Evolutionary conservation across 2,888 invertebrate species (phyloP), one percentile per base, ranked within the genome.

Genomic region (Pocota personata): DNA sequence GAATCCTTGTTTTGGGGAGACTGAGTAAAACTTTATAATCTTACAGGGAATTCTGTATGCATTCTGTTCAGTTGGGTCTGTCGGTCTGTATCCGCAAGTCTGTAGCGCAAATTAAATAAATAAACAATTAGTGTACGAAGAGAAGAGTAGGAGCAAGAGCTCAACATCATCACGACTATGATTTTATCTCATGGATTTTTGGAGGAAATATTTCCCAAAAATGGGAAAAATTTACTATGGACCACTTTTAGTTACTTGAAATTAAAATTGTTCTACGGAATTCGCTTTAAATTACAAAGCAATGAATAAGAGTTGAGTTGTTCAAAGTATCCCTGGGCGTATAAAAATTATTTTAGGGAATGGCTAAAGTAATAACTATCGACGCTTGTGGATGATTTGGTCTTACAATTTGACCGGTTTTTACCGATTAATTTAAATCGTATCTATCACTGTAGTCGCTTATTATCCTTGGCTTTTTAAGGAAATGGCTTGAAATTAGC

Each of bases 71-170:
- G 24, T 14, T 37, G 8, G 19, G 62, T 21, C 19, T 10, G 46
- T 40, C 27, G 10, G 55, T 57, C 21, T 69, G n/a, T 21, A 24
- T 32, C 52, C 40, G 21, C 48, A 62, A 77, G 50, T 64, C 66
- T 58, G 40, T 64, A 84, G 67, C 64, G 62, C 62, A 57, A 35
- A 58, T 69, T 71, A 57, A 57, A 66, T 84, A 71, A 73, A 69
- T 79, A 50, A 27, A 57, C 72, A 83, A 83, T 83, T 73, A 78
- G 71, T 37, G 71, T 48, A 40, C 12, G 10, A 8, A 19, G 10
- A 7, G 46, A 21, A 32, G 19, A 5, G 16, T 12, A 14, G 14
- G 10, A n/a, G 21, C 52, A 67, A 24, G 40, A 67, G 40, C 67
- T 16, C 67, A n/a, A 19, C 67, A 60, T 52, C 60, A 35, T 48